Evolutionary conservation across 1,140 invertebrate genomes (phyloP).

Genomic region (Andrena cerasifolii): DNA sequence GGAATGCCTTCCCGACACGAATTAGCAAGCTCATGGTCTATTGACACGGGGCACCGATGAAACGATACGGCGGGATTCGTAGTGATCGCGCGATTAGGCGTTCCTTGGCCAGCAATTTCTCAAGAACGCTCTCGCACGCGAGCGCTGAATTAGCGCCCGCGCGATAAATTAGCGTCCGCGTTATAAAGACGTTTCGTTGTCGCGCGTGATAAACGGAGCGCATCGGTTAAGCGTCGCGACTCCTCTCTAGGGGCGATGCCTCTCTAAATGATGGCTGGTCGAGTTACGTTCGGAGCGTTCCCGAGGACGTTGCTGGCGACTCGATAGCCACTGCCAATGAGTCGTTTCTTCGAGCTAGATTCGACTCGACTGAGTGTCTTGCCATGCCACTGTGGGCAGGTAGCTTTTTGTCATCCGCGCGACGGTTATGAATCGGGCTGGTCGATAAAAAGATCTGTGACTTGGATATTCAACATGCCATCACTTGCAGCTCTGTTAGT

Average conservation of each 20-base stretch:
- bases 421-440: too few relatives aligned
- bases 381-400: too few relatives aligned
- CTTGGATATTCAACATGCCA: too few relatives aligned
- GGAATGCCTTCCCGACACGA: not conserved
- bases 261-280: not conserved
- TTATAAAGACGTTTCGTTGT: slow-evolving; percentile 35
- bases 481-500: too few relatives aligned
- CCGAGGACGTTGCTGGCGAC: not conserved
- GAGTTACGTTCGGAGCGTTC: not conserved
- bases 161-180: slow-evolving; percentile 20
- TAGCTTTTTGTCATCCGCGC: too few relatives aligned
- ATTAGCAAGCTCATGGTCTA: not conserved
- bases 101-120: slow-evolving; percentile 1
- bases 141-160: slow-evolving; percentile 11
- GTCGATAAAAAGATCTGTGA: too few relatives aligned
- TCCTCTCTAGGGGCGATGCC: slow-evolving; percentile 9
- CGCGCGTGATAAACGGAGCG: slow-evolving; percentile 30
- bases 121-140: slow-evolving; percentile 5
- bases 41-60: slow-evolving; percentile 11
- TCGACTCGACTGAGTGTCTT: too few relatives aligned
- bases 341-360: not conserved
- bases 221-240: slow-evolving; percentile 18
- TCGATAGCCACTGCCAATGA: slow-evolving; percentile 3
- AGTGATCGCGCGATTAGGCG: slow-evolving; percentile 26
- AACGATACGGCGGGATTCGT: slow-evolving; percentile 6